These are phyloP conservation scores for Busseola fusca DNA, from an alignment of 2,888 invertebrate species.

Conservation along the genomic window DNA sequence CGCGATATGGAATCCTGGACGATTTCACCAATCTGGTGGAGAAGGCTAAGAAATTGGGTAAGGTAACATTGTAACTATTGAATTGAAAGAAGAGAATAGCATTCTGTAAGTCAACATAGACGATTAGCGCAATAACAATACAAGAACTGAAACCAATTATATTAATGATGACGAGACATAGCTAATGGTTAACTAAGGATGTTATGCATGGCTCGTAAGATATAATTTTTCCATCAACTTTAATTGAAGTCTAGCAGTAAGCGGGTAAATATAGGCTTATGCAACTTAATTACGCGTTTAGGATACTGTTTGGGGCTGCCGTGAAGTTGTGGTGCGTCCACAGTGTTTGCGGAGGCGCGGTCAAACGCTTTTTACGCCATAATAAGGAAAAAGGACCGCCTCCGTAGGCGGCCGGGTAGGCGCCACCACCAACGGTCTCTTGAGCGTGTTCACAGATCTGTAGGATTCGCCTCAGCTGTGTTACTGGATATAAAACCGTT, in stretches of 20 bases:
- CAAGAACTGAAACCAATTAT: neutral
- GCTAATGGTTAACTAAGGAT: neutral
- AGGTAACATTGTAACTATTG: conserved; percentile 17
- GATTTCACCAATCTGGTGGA: conserved; percentile 89
- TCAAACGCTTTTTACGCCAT: too few species aligned
- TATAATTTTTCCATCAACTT: conserved; percentile 14
- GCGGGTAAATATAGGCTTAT: neutral
- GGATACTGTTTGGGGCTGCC: too few species aligned
- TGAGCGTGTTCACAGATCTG: too few species aligned
- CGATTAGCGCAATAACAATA: neutral
- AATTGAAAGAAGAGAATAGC: neutral
- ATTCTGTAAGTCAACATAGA: neutral
- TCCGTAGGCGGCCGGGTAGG: too few species aligned
- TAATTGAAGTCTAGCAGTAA: neutral
- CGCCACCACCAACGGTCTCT: too few species aligned
- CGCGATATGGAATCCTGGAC: conserved; percentile 91
- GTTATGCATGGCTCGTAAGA: neutral
- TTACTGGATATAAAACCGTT: too few species aligned
- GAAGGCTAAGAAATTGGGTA: conserved; percentile 85
- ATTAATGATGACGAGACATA: neutral
- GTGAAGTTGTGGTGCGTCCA: too few species aligned
- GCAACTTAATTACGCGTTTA: neutral
- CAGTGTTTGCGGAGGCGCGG: too few species aligned
- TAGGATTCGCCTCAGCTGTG: too few species aligned
- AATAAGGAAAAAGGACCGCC: too few species aligned